Percentiles rank a stretch among this genome's conserved stretches.
Conservation (phyloP, 2,113 vertebrate species). For the Otus sunia region DNA sequence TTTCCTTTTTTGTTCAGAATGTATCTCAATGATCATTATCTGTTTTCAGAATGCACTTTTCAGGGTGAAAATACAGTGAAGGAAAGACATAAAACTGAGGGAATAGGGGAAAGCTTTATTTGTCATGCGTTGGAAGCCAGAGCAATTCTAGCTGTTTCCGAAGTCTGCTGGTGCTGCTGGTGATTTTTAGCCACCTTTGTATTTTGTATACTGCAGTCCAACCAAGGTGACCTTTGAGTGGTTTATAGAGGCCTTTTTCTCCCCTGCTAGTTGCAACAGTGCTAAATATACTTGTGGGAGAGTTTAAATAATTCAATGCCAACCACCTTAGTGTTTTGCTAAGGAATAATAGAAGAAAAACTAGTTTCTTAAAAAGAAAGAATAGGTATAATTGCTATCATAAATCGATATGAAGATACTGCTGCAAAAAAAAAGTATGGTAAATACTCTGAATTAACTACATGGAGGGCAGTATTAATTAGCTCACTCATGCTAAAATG, state of each 20-base stretch:
- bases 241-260: conserved; percentile 58
- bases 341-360: conserved; percentile 28
- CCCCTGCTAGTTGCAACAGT: conserved; percentile 18
- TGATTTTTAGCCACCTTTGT: conserved; percentile 10
- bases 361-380: conserved; percentile 46
- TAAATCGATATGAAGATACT: background rate
- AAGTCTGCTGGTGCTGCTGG: background rate
- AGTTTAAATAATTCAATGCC: conserved; percentile 55
- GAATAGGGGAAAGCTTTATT: background rate
- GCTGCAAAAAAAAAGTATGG: background rate
- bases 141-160: background rate
- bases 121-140: background rate
- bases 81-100: background rate
- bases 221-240: conserved; percentile 13
- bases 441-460: background rate
- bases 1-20: conserved; percentile 37
- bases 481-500: background rate
- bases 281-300: conserved; percentile 46
- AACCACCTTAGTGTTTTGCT: conserved; percentile 56
- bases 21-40: background rate
- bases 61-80: conserved; percentile 46
- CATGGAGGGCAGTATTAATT: conserved; percentile 8
- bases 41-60: conserved; percentile 72
- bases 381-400: conserved; percentile 1
- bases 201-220: conserved; percentile 18